Evolutionary conservation across 2,797 vertebrate species (phyloP).

Genomic region (Anabacerthia variegaticeps): DNA sequence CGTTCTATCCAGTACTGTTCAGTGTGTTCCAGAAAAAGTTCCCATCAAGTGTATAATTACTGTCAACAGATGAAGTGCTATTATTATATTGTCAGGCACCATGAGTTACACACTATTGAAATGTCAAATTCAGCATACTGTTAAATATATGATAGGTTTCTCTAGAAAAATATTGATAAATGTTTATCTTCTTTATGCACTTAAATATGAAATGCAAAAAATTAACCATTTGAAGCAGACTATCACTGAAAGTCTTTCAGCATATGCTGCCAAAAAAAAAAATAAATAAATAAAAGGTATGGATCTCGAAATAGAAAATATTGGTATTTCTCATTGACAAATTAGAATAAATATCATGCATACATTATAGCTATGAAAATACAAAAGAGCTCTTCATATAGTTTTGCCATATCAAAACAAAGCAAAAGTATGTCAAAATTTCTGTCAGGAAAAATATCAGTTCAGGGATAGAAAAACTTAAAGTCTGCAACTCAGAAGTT

Average conservation of each 20-base stretch:
- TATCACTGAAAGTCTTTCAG: background rate
- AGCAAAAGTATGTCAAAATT: background rate
- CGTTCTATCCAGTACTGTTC: background rate
- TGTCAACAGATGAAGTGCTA: background rate
- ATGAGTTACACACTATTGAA: background rate
- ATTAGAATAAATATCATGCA: background rate
- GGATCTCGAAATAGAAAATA: background rate
- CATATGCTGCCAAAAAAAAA: background rate
- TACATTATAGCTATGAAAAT: background rate
- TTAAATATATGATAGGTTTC: background rate
- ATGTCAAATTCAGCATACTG: background rate
- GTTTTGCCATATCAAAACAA: background rate
- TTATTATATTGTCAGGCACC: constrained; percentile 28
- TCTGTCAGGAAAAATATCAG: background rate
- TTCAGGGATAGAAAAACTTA: background rate
- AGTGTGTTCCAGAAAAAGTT: background rate
- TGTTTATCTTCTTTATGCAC: background rate
- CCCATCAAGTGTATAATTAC: background rate
- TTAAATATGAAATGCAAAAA: background rate
- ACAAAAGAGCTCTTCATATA: background rate
- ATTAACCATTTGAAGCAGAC: background rate
- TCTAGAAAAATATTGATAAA: constrained; percentile 35
- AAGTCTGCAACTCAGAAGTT: background rate
- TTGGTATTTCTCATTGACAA: background rate
- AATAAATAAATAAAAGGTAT: background rate